Evolutionary conservation across 1,140 invertebrate species (phyloP), one percentile per base, ranked within the genome.

Genomic region (Cydia splendana): DNA sequence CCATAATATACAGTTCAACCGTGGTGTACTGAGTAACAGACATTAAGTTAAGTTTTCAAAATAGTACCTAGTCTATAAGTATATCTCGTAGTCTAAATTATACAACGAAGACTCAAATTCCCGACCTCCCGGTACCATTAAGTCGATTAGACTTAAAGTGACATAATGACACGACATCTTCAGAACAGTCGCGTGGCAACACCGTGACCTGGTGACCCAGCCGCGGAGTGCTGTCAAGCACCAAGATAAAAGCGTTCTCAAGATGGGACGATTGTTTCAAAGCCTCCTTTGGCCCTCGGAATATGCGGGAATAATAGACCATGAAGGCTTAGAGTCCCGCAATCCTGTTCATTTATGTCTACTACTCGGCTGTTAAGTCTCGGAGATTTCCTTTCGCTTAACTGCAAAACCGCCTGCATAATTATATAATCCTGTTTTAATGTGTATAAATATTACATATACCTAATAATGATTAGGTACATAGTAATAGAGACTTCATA

Each of bases 141-240:
- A 12, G 57, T 62, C 57, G 57, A 62, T 62, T 62, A n/a, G 57
- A 62, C 57, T 24, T 62, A 62, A 62, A 62, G 57, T 62, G 57
- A 62, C 57, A 62, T 7, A 62, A 24, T 62, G 57, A 24, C 57
- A 62, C n/a, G 57, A 62, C 57, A 62, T 62, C 57, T 62, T 62
- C 20, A 62, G 57, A 62, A 9, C 57, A 34, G 65, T 30, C 65
- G 67, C 67, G 18, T 71, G n/a, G 67, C 67, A 71, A 71, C 67
- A 71, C 38, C 67, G 67, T 71, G 67, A 71, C 67, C 67, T 20
- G 34, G 34, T 71, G 67, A 71, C 67, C 67, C n/a, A 42, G 67
- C 65, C 15, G 13, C 67, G 38, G n/a, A 71, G 67, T 38, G 67
- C 67, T 62, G n/a, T 24, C 57, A n/a, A 62, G 57, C 57, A 18